Base-by-base conservation (phyloP, 2,113 vertebrate genomes). In the Calyptomena viridis region DNA sequence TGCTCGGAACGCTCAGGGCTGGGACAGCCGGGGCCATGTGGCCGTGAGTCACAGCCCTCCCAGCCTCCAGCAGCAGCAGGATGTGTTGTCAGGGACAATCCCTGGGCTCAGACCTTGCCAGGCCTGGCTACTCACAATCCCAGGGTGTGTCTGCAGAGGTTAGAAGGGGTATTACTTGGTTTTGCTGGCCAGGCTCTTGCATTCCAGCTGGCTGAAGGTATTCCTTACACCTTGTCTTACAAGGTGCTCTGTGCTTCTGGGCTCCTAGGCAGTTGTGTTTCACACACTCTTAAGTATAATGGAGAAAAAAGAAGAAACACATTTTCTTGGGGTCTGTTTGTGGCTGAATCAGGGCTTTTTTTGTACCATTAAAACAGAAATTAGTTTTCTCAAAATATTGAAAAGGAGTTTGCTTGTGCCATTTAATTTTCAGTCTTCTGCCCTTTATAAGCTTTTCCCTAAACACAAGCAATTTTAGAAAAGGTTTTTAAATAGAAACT, bases 251-350 rank as follows among this genome's bases (percentile, higher is more conserved):
- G 20, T 50, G 30, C 21, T 84, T 56, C 15, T 33, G 74, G 37
- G 25, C 18, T 91, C 4, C 1, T 66, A 40, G 35, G 44, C 33
- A 40, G 20, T 5, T 35, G n/a, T 64, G 60, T 55, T 67, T 67
- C 44, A 39, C 28, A 27, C 2, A 4, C 24, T 47, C 20, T 12
- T 7, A 53, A 52, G 68, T 68, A 31, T 12, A 60, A 47, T 15
- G n/a, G n/a, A 62, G 9, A 2, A 33, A 25, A 40, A 50, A 44
- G 39, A 22, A 4, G 0, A 28, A 12, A 19, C 68, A 15, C 24
- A 11, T 62, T 59, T 63, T 60, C 47, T 55, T 62, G 2, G 44
- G 44, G 44, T 19, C 19, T 25, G n/a, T 18, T 40, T 6, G 28
- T 64, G 63, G 30, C 40, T 13, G 25, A 69, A 60, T 62, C 8